Evolutionary conservation across 2,888 invertebrate species (phyloP), one percentile per base, ranked within the genome.

Genomic region (Brassicogethes aeneus): DNA sequence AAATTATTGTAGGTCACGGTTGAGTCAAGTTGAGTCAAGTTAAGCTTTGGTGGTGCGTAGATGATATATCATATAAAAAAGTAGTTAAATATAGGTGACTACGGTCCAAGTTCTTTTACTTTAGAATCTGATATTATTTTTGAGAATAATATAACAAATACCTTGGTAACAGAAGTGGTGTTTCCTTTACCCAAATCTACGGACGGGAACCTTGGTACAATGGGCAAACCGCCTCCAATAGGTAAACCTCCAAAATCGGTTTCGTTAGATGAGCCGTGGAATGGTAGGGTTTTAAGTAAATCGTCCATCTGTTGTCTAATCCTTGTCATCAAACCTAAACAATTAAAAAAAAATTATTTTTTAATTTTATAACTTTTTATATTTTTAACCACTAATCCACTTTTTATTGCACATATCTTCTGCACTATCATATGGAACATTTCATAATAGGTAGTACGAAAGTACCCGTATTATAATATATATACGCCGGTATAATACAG

Each of bases 161-260:
- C 67, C 59, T 67, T 66, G 3, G 65, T 66, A 34, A 65, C 60
- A 14, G 66, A 65, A 10, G 67, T 65, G 13, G 64, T 64, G 45
- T 67, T 67, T 42, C 63, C 67, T 55, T 66, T 66, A 40, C 61
- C 57, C 37, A 65, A 55, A 48, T 66, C 66, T 35, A 64, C 45
- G 5, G 17, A 57, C 55, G 29, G 48, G 47, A 33, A 50, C 43
- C 38, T 13, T 48, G 49, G 34, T 53, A 51, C 2, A 37, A 42
- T 16, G 49, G 47, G 39, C 50, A 49, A 32, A 16, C 37, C 29
- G 17, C 44, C 35, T 5, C 23, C 23, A 23, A 23, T 23, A 8
- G 47, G 45, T 12, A 45, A 33, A 13, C 38, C 35, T 31, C 37
- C 46, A 37, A 56, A 55, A 16, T 47, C 42, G 10, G 48, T 45